A percentile compares a stretch with the other conserved stretches of the same genome.
phyloP scores from a whole-genome alignment of 2,113 vertebrate species.

The Leucopternis melanops region DNA sequence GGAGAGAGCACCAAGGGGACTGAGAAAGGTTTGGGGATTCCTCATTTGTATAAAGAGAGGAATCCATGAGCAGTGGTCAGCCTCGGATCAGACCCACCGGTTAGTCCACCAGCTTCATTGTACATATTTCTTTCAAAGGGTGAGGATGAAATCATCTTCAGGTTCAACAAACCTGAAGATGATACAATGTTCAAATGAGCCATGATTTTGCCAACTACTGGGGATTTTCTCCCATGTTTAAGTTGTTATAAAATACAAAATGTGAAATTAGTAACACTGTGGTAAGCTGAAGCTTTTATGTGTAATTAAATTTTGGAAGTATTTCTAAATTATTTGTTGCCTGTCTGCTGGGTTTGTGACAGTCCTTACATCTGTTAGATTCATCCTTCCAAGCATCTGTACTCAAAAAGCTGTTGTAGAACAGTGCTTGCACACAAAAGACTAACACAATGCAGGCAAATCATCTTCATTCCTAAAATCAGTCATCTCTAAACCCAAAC shows the following conservation, averaged over 20 bases:
- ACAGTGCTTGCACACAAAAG: background rate
- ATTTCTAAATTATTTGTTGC: background rate
- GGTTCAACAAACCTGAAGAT: background rate
- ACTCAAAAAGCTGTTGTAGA: background rate
- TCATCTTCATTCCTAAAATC: background rate
- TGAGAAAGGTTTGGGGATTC: background rate
- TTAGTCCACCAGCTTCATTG: background rate
- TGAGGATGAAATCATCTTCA: background rate
- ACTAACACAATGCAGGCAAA: background rate
- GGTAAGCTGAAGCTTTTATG: background rate
- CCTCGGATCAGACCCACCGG: fast-evolving
- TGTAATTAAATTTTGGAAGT: background rate
- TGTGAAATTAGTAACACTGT: background rate
- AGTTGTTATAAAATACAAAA: background rate
- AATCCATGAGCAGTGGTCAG: background rate
- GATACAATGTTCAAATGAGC: background rate
- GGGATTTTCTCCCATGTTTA: background rate
- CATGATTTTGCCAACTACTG: background rate
- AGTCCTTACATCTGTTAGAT: background rate
- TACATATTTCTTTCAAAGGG: background rate
- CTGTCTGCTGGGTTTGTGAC: background rate
- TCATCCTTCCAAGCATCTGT: background rate
- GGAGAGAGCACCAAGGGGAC: background rate
- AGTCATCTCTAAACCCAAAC: background rate
- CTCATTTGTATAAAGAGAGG: background rate